phyloP scores from a whole-genome alignment of 2,113 vertebrate genomes.

The Chinchilla lanigera region DNA sequence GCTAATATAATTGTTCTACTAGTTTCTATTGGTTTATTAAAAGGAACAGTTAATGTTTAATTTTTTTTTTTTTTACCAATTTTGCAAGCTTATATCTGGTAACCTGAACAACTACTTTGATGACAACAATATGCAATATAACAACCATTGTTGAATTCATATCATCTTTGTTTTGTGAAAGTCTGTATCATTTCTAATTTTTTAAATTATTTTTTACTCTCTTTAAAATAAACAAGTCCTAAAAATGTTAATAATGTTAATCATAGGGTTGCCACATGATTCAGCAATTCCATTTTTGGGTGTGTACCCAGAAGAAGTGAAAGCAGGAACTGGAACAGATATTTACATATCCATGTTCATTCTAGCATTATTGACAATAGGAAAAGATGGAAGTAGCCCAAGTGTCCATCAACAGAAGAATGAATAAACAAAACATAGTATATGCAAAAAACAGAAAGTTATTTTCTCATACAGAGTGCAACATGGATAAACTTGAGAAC shows the following conservation, averaged over 20 bases:
- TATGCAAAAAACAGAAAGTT: background rate
- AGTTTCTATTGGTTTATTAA: too few species aligned
- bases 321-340: background rate
- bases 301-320: background rate
- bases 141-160: too few species aligned
- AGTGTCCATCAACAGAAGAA: background rate
- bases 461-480: background rate
- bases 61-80: too few species aligned
- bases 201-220: too few species aligned
- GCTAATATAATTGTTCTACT: too few species aligned
- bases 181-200: too few species aligned
- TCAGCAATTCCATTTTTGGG: background rate
- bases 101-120: too few species aligned
- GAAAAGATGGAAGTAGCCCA: background rate
- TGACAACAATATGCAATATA: too few species aligned
- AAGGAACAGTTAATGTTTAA: too few species aligned
- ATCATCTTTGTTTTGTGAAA: too few species aligned
- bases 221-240: background rate
- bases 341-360: background rate
- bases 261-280: background rate
- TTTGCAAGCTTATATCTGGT: too few species aligned
- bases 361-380: background rate
- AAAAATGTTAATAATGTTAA: conserved; percentile 11
- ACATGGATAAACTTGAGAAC: background rate
- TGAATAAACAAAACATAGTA: background rate